Evolutionary conservation across 2,113 vertebrate genomes (phyloP).

Genomic region (Lichenostomus cassidix): DNA sequence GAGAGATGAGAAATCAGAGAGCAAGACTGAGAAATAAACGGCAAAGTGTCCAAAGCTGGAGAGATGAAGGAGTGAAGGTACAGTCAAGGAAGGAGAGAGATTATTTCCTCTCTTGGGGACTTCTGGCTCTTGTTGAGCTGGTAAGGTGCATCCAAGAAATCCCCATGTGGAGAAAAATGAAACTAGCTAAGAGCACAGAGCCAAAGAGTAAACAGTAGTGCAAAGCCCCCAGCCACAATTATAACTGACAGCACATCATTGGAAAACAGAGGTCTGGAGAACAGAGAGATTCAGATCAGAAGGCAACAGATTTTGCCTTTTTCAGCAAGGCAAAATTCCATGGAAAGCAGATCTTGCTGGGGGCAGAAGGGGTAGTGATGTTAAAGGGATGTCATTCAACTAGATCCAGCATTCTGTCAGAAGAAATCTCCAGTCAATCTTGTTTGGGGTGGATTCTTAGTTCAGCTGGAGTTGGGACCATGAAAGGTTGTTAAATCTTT

Average conservation of each 20-base stretch:
- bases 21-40: background rate
- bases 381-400: background rate
- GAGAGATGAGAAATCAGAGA: background rate
- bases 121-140: background rate
- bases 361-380: background rate
- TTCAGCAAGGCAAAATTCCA: constrained; percentile 13
- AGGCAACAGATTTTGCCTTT: too few relatives aligned
- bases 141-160: background rate
- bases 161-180: background rate
- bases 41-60: background rate
- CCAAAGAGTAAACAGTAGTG: background rate
- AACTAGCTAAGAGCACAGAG: background rate
- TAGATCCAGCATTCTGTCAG: constrained; percentile 3
- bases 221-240: background rate
- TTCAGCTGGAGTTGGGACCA: background rate
- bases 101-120: background rate
- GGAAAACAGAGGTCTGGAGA: background rate
- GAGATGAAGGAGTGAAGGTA: background rate
- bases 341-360: background rate
- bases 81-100: background rate
- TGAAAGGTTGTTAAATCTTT: background rate
- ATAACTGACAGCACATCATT: background rate
- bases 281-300: too few relatives aligned
- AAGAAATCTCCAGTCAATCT: background rate
- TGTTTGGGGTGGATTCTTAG: background rate